Evolutionary conservation across 1,140 invertebrate species (phyloP).

Genomic region (Caenorhabditis tropicalis): DNA sequence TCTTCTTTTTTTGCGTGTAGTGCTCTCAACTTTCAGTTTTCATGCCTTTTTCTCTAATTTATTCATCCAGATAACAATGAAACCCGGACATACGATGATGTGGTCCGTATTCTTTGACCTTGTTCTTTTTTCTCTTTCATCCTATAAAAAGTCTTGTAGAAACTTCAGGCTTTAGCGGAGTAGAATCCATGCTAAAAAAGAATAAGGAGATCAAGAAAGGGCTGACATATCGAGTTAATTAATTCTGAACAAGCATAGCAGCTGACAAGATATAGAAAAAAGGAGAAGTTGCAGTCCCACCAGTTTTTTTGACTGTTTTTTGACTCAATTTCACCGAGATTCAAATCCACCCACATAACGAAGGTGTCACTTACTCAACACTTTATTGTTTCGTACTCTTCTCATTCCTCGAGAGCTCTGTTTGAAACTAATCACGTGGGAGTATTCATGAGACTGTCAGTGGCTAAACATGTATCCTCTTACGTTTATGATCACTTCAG

Average conservation of each 20-base stretch:
- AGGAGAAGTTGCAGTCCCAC: background rate
- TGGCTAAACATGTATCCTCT: background rate
- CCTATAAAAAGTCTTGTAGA: background rate
- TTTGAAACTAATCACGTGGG: background rate
- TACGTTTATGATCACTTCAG: background rate
- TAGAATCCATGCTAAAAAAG: background rate
- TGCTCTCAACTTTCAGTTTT: background rate
- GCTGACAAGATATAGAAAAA: background rate
- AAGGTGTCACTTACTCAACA: background rate
- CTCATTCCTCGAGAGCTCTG: background rate
- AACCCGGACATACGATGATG: constrained; percentile 9
- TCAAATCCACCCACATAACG: background rate
- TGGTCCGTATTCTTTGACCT: background rate
- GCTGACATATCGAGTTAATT: background rate
- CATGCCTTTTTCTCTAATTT: background rate
- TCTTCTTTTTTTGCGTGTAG: background rate
- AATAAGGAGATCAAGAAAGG: background rate
- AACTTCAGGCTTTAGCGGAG: background rate
- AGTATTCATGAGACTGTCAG: background rate
- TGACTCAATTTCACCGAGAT: background rate
- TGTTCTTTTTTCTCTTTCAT: background rate
- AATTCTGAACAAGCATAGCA: background rate
- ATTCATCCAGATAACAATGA: constrained; percentile 11
- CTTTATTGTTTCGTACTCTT: background rate
- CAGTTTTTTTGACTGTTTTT: background rate